Conservation (phyloP, 2,888 invertebrate genomes). For the Napeogenes sylphis region DNA sequence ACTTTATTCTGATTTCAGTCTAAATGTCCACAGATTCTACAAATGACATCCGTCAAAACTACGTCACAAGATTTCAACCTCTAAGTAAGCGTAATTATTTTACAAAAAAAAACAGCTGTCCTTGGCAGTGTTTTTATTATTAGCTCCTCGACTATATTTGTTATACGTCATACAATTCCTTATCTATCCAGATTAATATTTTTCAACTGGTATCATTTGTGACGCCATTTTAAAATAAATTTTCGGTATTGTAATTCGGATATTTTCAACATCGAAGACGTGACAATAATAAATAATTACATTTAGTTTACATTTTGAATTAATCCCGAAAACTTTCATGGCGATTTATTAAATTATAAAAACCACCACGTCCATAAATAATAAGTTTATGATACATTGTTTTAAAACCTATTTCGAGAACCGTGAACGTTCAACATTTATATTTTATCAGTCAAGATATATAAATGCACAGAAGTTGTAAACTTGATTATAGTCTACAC, state of each 20-base stretch:
- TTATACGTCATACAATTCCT: neutral
- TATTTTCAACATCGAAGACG: too few species aligned
- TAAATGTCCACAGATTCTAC: neutral
- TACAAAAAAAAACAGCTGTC: neutral
- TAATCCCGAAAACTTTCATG: too few species aligned
- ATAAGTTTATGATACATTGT: too few species aligned
- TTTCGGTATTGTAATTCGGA: too few species aligned
- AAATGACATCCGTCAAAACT: too few species aligned
- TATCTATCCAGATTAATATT: neutral
- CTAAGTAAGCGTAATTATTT: conserved; percentile 2
- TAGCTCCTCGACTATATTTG: neutral
- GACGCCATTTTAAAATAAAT: too few species aligned
- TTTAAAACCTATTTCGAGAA: too few species aligned
- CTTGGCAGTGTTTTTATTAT: conserved; percentile 13
- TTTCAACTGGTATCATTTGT: neutral
- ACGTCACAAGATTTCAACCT: neutral
- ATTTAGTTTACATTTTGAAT: too few species aligned
- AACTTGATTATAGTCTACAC: conserved; percentile 7
- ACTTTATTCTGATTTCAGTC: conserved; percentile 5
- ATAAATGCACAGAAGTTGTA: conserved; percentile 1
- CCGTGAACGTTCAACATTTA: neutral
- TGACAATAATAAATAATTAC: too few species aligned
- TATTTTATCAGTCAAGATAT: neutral
- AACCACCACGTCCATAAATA: too few species aligned
- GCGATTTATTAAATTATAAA: too few species aligned